A percentile compares a stretch with the other conserved stretches of the same genome.
phyloP scores from a whole-genome alignment of 2,113 vertebrate genomes.

The Tichodroma muraria region DNA sequence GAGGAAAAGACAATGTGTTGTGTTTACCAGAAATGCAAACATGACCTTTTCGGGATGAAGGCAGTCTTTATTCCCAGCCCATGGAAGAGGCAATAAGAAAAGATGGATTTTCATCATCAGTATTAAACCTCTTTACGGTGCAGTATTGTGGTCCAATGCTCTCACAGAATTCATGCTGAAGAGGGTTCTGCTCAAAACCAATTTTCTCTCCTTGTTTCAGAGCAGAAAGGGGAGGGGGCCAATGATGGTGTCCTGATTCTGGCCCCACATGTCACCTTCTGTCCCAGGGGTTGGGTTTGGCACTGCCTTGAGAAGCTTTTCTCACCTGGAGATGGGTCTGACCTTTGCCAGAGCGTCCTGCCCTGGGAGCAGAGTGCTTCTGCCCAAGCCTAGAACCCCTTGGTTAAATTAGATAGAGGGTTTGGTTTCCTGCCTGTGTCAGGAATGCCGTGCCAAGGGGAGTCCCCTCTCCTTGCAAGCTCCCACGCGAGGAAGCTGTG shows the following conservation, averaged over 20 bases:
- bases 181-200: not conserved
- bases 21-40: constrained; percentile 32
- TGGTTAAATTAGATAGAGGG: rapidly evolving
- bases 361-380: not conserved
- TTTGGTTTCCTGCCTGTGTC: not conserved
- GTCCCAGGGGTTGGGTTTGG: not conserved
- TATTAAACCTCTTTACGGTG: not conserved
- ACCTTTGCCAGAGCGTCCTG: rapidly evolving
- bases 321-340: not conserved
- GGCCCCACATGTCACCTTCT: rapidly evolving
- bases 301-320: not conserved
- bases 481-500: rapidly evolving
- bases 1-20: not conserved
- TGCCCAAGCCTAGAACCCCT: not conserved
- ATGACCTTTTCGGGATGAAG: constrained; percentile 28
- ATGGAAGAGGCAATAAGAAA: not conserved
- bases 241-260: rapidly evolving
- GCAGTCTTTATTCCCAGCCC: not conserved
- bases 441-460: rapidly evolving
- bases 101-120: not conserved
- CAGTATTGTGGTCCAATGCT: not conserved
- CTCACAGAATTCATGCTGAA: not conserved
- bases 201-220: not conserved
- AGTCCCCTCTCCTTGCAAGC: not conserved
- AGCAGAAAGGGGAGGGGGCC: not conserved